Conservation (phyloP, 92 coral and sea anemone genomes). For the Parazoanthus atlanticus region DNA sequence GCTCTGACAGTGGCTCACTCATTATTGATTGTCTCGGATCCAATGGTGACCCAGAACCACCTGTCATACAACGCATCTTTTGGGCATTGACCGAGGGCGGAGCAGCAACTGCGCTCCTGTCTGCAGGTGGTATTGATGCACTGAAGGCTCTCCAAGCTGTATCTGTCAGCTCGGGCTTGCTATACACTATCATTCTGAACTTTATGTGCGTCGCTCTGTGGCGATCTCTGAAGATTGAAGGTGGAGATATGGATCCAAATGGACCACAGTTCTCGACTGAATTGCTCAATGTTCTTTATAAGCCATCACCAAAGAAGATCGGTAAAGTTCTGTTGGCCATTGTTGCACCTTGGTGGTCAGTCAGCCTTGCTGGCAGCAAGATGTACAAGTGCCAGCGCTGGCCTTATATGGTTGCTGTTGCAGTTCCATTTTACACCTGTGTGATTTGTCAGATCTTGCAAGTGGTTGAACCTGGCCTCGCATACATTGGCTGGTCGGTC, state of each 20-base stretch:
- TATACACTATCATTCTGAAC: constrained; percentile 65
- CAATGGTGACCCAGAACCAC: constrained; percentile 92
- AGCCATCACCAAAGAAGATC: constrained; percentile 42
- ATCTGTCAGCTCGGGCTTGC: constrained; percentile 62
- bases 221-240: constrained; percentile 69
- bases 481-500: constrained; percentile 52
- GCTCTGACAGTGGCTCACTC: constrained; percentile 95
- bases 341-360: constrained; percentile 53
- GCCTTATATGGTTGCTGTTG: constrained; percentile 43
- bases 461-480: constrained; percentile 47
- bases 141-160: constrained; percentile 63
- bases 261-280: constrained; percentile 68
- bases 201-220: constrained; percentile 76
- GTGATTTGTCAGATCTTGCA: constrained; percentile 30
- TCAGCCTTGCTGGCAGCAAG: constrained; percentile 45
- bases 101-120: constrained; percentile 69
- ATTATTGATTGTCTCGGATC: constrained; percentile 91
- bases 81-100: constrained; percentile 94
- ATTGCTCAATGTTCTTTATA: constrained; percentile 49
- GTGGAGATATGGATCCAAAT: constrained; percentile 66
- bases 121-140: constrained; percentile 60
- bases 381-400: constrained; percentile 39
- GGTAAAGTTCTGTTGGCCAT: constrained; percentile 40
- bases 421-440: constrained; percentile 43
- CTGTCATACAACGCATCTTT: constrained; percentile 83